Percentiles rank a stretch among this genome's conserved stretches.
These are phyloP conservation scores for Nycticryphes semicollaris DNA, from an alignment of 2,113 vertebrate species.

Conservation along the genomic window DNA sequence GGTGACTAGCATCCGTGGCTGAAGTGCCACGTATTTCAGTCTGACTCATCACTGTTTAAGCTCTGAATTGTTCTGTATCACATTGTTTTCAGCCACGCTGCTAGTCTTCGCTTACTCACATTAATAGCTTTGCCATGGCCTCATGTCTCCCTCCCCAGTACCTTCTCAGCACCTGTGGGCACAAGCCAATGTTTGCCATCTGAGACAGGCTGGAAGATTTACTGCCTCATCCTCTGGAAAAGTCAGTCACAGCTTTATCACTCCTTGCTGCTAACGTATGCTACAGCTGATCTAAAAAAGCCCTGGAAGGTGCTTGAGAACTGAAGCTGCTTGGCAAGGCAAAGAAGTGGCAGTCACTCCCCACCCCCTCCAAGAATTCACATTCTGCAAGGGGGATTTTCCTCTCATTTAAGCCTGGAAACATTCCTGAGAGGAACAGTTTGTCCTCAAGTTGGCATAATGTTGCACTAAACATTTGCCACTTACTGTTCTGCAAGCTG, in stretches of 20 bases:
- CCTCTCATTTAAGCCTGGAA: slow-evolving; percentile 62
- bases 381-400: slow-evolving; percentile 63
- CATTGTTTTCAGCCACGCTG: not conserved
- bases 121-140: not conserved
- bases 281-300: not conserved
- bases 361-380: slow-evolving; percentile 27
- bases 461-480: slow-evolving; percentile 67
- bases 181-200: not conserved
- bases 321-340: slow-evolving; percentile 18
- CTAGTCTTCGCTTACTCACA: not conserved
- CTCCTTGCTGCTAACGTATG: not conserved
- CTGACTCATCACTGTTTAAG: not conserved
- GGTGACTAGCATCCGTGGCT: not conserved
- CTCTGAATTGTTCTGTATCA: not conserved
- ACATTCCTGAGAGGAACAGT: slow-evolving; percentile 69
- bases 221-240: not conserved
- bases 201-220: not conserved
- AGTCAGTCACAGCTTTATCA: not conserved
- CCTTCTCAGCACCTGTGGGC: not conserved
- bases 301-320: not conserved
- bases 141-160: not conserved
- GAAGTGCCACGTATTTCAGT: not conserved
- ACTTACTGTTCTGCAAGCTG: slow-evolving; percentile 63
- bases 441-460: slow-evolving; percentile 64
- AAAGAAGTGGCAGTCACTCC: slow-evolving; percentile 43